These are phyloP conservation scores for Anguilla pacifica DNA, from an alignment of 2,797 vertebrate genomes.

Conservation along the genomic window DNA sequence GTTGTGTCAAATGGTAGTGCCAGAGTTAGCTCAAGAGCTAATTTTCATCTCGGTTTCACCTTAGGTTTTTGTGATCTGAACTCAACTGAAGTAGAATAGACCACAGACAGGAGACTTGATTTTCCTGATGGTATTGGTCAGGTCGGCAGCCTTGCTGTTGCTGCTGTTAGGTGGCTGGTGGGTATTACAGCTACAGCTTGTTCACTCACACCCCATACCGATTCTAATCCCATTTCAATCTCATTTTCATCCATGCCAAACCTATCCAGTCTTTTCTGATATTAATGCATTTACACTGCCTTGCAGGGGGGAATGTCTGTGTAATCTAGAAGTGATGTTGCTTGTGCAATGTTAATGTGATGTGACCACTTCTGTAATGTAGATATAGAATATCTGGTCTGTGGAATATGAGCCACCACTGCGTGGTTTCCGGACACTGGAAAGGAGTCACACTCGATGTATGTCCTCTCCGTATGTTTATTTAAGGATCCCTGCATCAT, in stretches of 20 bases:
- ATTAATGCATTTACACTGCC: neutral
- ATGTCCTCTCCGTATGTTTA: neutral
- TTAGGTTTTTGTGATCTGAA: neutral
- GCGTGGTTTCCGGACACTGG: neutral
- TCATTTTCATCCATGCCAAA: too few relatives aligned
- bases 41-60: neutral
- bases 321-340: neutral
- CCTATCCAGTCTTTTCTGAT: too few relatives aligned
- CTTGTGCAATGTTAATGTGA: neutral
- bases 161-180: neutral
- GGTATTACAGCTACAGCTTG: neutral
- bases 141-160: neutral
- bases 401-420: neutral
- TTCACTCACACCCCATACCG: neutral
- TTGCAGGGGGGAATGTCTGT: neutral
- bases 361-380: neutral
- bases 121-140: neutral
- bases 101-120: neutral
- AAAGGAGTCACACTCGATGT: too few relatives aligned
- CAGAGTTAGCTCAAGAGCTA: too few relatives aligned
- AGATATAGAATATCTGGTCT: constrained; percentile 14
- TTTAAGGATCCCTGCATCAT: constrained; percentile 17
- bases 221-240: too few relatives aligned
- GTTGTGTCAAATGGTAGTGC: too few relatives aligned
- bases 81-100: neutral